Base-by-base conservation (phyloP, 2,888 invertebrate species). In the Clostera curtula region DNA sequence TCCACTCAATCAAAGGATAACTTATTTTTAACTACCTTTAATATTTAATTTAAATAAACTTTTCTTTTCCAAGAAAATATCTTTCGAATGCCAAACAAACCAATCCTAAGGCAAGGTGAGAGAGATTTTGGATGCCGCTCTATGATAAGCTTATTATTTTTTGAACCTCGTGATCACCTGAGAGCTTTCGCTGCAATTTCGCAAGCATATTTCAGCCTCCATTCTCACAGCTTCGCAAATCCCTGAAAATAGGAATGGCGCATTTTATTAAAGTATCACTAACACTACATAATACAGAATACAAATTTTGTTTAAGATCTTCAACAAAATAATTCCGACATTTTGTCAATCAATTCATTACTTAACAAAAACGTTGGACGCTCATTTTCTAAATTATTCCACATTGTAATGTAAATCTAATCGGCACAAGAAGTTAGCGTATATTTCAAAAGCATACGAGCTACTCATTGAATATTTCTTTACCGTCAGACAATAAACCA, bases 51-150 rank as follows among this genome's bases (percentile, higher is more conserved):
- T 56, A 51, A 70, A 69, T 72, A 70, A 70, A 68, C 46, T 39
- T 34, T 56, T 61, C 53, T 62, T 66, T 56, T 61, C 54, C 61
- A 61, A 50, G 41, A 38, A 16, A 39, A 34, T n/a, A 44, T 58
- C 29, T 62, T 69, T 62, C 52, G 46, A 57, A 50, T 62, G 44
- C 33, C 38, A 35, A 40, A 43, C 40, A 27, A 46, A 56, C 55
- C 49, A 60, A 58, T 45, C 37, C 44, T 41, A 42, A 36, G 32
- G 38, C 30, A 40, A 80, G 79, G 79, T 80, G 80, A 79, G 80
- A 73, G 50, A 43, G 34, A 37, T 53, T 65, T 68, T 72, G 59
- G 53, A 51, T 53, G 42, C 46, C 47, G 63, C 54, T 54, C 49
- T 56, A 47, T 54, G 55, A 54, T 58, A 48, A 50, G 71, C 72